These are phyloP conservation scores for Helicolenus hilgendorfi DNA, from an alignment of 2,797 vertebrate species.

Conservation along the genomic window DNA sequence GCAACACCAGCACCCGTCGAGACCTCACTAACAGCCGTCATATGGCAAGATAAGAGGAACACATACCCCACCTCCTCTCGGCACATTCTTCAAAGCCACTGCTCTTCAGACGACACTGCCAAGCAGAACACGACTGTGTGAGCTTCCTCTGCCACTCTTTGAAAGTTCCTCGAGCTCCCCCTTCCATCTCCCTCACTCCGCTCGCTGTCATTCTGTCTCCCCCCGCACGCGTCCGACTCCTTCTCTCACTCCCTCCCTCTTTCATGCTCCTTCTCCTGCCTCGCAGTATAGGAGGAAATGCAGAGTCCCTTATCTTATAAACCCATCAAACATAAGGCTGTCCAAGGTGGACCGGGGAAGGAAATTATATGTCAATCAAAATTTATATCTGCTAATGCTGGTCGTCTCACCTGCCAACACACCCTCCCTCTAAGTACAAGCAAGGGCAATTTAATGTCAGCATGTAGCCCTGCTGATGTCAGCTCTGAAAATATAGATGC, in stretches of 20 bases:
- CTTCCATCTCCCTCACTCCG: slow-evolving; percentile 65
- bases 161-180: slow-evolving; percentile 80
- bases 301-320: slow-evolving; percentile 84
- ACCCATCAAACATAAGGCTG: slow-evolving; percentile 83
- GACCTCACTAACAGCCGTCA: slow-evolving; percentile 83
- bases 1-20: slow-evolving; percentile 64
- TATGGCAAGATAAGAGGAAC: slow-evolving; percentile 79
- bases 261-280: slow-evolving; percentile 50
- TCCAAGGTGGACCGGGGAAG: slow-evolving; percentile 77
- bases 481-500: slow-evolving; percentile 34
- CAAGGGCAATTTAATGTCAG: slow-evolving; percentile 80
- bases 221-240: slow-evolving; percentile 12
- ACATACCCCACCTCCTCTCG: slow-evolving; percentile 66
- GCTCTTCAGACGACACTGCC: slow-evolving; percentile 81
- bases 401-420: slow-evolving; percentile 42
- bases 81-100: slow-evolving; percentile 78
- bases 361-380: slow-evolving; percentile 90
- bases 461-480: slow-evolving; percentile 34
- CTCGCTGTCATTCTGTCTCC: slow-evolving; percentile 56
- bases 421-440: slow-evolving; percentile 48
- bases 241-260: slow-evolving; percentile 41
- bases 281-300: slow-evolving; percentile 64
- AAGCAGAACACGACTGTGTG: slow-evolving; percentile 63
- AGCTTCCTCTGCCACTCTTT: slow-evolving; percentile 82
- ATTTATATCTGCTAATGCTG: slow-evolving; percentile 83